Conservation (phyloP, 2,797 vertebrate species). For the Corythornis leucogaster region DNA sequence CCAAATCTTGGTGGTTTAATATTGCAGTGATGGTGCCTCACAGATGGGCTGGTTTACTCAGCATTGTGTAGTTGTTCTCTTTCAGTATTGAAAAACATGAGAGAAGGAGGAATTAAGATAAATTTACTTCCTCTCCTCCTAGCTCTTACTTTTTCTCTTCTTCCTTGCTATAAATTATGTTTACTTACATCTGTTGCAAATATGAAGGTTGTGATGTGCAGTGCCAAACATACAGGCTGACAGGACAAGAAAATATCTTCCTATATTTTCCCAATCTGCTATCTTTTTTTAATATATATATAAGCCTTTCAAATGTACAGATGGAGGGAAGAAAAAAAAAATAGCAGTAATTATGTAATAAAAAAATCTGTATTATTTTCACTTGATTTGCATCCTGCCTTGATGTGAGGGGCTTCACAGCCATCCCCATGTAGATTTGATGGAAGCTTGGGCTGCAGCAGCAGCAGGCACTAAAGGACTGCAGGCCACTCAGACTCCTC, state of each 20-base stretch:
- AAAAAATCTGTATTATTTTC: background rate
- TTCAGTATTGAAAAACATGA: background rate
- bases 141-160: background rate
- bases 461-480: background rate
- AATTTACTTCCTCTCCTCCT: background rate
- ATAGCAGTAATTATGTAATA: background rate
- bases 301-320: background rate
- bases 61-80: background rate
- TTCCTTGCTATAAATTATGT: background rate
- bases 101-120: background rate
- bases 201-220: background rate
- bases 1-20: background rate
- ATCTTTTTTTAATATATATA: background rate
- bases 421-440: rapidly evolving
- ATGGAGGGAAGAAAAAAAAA: background rate
- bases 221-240: background rate
- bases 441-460: background rate
- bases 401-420: background rate
- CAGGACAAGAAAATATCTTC: background rate
- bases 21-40: background rate
- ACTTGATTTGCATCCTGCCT: background rate
- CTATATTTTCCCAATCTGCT: background rate
- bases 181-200: background rate
- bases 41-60: constrained; percentile 15
- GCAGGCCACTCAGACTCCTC: background rate